These are phyloP conservation scores for Sebastes elongatus DNA, from an alignment of 2,797 vertebrate genomes.

Conservation along the genomic window DNA sequence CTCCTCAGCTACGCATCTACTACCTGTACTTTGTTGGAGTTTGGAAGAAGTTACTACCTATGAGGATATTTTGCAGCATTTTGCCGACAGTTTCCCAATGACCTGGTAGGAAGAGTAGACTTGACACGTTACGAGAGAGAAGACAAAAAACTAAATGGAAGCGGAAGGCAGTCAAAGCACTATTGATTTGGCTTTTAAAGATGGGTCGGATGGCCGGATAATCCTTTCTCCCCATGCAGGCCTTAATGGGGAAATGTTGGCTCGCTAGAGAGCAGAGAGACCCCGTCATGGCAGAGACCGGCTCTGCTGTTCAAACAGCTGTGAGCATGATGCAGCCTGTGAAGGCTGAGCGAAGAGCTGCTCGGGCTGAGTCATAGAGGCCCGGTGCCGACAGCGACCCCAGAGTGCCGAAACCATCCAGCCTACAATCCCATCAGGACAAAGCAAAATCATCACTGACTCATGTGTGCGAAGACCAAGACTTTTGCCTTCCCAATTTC, in stretches of 20 bases:
- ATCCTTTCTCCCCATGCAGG: slow-evolving; percentile 42
- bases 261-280: slow-evolving; percentile 26
- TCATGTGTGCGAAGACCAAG: neutral
- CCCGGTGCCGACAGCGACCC: slow-evolving; percentile 9
- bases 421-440: neutral
- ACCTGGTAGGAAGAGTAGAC: neutral
- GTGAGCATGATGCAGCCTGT: slow-evolving; percentile 14
- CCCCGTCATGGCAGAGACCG: slow-evolving; percentile 9
- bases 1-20: neutral
- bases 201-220: slow-evolving; percentile 31
- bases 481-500: neutral
- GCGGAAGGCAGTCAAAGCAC: slow-evolving; percentile 34
- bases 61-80: neutral
- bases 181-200: slow-evolving; percentile 62
- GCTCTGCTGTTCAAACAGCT: slow-evolving; percentile 53
- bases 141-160: slow-evolving; percentile 20
- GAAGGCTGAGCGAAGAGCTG: slow-evolving; percentile 29
- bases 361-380: slow-evolving; percentile 55
- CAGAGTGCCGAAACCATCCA: slow-evolving; percentile 30
- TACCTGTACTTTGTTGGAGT: neutral
- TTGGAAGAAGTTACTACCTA: neutral
- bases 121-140: neutral
- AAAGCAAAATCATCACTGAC: slow-evolving; percentile 27
- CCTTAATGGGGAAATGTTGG: slow-evolving; percentile 58
- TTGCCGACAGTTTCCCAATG: neutral